A percentile compares a stretch with the other conserved stretches of the same genome.
Conservation (phyloP, 2,113 vertebrate genomes). For the Paedocypris sp. region DNA sequence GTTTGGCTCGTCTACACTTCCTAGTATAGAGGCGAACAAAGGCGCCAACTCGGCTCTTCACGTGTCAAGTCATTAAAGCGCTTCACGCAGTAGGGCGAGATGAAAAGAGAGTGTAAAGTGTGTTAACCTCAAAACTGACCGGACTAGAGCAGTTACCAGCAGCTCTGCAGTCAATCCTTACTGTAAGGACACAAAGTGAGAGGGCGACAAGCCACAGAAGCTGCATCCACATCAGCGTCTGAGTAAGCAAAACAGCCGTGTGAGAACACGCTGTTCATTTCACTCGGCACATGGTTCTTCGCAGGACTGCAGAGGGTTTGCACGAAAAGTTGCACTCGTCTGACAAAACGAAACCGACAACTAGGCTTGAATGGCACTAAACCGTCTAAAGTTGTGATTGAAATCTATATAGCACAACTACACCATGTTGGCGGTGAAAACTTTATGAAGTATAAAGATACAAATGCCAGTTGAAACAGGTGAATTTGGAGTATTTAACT, state of each 20-base stretch:
- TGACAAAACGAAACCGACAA: too few species aligned
- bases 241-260: slow-evolving; percentile 6
- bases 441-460: too few species aligned
- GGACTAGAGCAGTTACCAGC: slow-evolving; percentile 62
- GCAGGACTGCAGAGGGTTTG: slow-evolving; percentile 10
- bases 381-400: too few species aligned
- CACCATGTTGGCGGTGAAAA: too few species aligned
- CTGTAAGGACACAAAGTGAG: too few species aligned
- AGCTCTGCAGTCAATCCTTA: slow-evolving; percentile 38
- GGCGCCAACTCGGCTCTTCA: background rate
- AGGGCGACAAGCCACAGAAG: too few species aligned
- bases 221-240: background rate
- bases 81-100: background rate
- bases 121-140: slow-evolving; percentile 58
- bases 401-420: too few species aligned
- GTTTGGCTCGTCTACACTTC: background rate
- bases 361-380: too few species aligned
- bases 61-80: background rate
- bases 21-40: background rate
- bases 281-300: slow-evolving; percentile 11
- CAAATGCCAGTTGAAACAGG: too few species aligned
- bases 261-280: slow-evolving; percentile 6
- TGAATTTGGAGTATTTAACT: too few species aligned
- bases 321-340: background rate
- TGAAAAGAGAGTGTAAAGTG: background rate